These are phyloP conservation scores for Drosophila simulans DNA, from an alignment of 1,140 invertebrate genomes.

Conservation along the genomic window DNA sequence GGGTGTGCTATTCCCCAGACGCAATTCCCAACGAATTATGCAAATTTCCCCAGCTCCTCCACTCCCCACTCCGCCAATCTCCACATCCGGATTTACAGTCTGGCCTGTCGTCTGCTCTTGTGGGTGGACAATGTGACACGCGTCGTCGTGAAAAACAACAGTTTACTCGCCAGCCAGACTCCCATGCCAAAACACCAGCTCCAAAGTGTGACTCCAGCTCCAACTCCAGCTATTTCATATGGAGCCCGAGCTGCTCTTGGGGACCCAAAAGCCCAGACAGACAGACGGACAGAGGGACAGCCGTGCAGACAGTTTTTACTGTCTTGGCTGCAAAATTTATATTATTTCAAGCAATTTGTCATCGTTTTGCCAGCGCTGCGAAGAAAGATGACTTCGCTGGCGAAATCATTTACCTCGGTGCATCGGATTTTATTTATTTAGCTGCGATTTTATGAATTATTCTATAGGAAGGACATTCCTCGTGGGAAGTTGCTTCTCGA, in stretches of 20 bases:
- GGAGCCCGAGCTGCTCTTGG: conserved; percentile 28
- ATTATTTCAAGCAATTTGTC: conserved; percentile 82
- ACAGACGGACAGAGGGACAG: conserved; percentile 6
- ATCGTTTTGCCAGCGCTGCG: conserved; percentile 72
- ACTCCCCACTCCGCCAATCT: background rate
- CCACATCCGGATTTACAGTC: conserved; percentile 17
- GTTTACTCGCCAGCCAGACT: conserved; percentile 74
- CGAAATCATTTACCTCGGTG: conserved; percentile 38
- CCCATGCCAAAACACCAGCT: conserved; percentile 30
- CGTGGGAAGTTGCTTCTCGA: background rate
- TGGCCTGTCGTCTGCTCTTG: conserved; percentile 73
- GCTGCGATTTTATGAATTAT: conserved; percentile 3
- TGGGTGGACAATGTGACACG: conserved; percentile 82
- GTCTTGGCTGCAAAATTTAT: conserved; percentile 80
- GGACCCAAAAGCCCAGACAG: conserved; percentile 24
- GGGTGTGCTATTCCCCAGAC: conserved; percentile 51
- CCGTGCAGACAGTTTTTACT: conserved; percentile 73
- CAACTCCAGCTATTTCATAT: conserved; percentile 7
- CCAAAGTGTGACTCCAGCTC: conserved; percentile 16
- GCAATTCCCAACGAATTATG: conserved; percentile 72
- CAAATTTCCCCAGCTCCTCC: conserved; percentile 50
- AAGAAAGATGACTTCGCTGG: conserved; percentile 72
- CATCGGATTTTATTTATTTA: conserved; percentile 20
- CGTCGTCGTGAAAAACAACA: conserved; percentile 82
- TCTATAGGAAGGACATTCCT: background rate